Evolutionary conservation across 2,888 invertebrate species (phyloP), one percentile per base, ranked within the genome.

Genomic region (Hemithea aestivaria): DNA sequence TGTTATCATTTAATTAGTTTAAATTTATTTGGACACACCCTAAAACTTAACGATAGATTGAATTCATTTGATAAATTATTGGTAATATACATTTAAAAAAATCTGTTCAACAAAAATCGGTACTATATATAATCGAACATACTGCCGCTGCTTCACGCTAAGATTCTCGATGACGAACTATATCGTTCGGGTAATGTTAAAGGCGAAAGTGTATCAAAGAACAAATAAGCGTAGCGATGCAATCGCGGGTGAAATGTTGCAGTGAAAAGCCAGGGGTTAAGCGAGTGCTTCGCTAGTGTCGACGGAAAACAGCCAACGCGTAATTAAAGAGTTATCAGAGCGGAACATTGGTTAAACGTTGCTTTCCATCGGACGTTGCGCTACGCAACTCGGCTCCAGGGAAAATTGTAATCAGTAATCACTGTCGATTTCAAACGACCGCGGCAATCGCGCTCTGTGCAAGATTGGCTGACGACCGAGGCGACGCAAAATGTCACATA

Each of bases 291-390:
- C 63, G 60, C 67, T 64, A 80, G 80, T 80, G 80, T 76, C 79
- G 76, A 83, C 77, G 82, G 82, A 79, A 81, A 84, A 83, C 73
- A 66, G 72, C 69, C 60, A 72, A 74, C 58, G 68, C 71, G 79
- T 79, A 85, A 84, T 87, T 84, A 84, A 75, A 82, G 76, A 80
- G 78, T 84, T 83, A 85, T 87, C 78, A 85, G 87, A 85, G 83
- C 84, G 72, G 71, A 82, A 83, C 85, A 85, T 85, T 84, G 83
- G 87, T 79, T 82, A 83, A 87, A 82, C 78, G 78, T 71, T 80
- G 82, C 84, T 87, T 85, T 85, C 85, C 84, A 87, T 84, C 87
- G 83, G 79, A 81, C 83, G 72, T 82, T 83, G 84, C 80, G 81
- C 77, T 69, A 80, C 76, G 79, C 81, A 77, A 76, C 66, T 67